Evolutionary conservation across 1,140 invertebrate genomes (phyloP), one percentile per base, ranked within the genome.

Genomic region (Cydia amplana): DNA sequence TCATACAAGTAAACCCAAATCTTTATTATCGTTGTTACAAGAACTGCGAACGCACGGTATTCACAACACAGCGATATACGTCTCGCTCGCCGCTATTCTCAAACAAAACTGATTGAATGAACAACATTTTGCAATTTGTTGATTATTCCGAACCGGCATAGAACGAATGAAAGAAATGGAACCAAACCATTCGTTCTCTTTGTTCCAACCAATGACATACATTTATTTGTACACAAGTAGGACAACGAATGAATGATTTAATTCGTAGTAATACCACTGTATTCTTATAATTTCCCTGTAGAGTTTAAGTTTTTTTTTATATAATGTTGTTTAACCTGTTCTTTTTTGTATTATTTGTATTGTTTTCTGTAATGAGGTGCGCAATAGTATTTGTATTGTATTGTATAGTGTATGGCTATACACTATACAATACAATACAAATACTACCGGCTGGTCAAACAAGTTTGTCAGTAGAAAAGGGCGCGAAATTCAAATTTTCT

Each of bases 11-110:
- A 36, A 67, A 67, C 64, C 64, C 64, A 32, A 67, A 16, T 67
- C 28, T 36, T n/a, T 67, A 73, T 49, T 77, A 72, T 76, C 73
- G 75, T 77, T 79, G 78, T 81, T 80, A 74, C 72, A 81, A 82
- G 77, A 86, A 81, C 83, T 84, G 86, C 89, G 90, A 92, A 90
- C 87, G 90, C 90, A 92, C 90, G 87, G 87, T 84, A 87, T 85
- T 87, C 87, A 84, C 88, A 83, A 85, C 46, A 83, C 74, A 82
- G 87, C 84, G 80, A 90, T 85, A 78, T 74, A 88, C 90, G 88
- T 91, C 90, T 92, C 90, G 85, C 78, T 80, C 87, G 82, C 84
- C 77, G 78, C 70, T 81, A 77, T 78, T 83, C 67, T 78, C 74
- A 77, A 82, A 74, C 73, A 74, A 74, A 78, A 89, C 84, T 80